Evolutionary conservation across 2,888 invertebrate genomes (phyloP), one percentile per base, ranked within the genome.

Genomic region (Drosophila emarginata): DNA sequence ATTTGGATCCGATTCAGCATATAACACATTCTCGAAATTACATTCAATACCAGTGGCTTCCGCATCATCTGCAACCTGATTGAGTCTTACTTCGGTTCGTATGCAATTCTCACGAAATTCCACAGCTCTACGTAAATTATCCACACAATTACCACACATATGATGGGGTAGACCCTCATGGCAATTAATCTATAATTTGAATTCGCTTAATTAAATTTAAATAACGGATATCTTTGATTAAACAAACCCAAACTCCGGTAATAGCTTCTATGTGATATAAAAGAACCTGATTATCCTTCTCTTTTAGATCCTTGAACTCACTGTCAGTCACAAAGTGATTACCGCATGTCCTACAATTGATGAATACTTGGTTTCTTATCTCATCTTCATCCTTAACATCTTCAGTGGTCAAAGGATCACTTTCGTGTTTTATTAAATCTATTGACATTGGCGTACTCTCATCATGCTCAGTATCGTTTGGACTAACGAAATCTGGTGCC

Each of bases 171-270:
- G n/a, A 12, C 60, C 59, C 12, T 57, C 7, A 15, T n/a, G 59
- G 4, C 4, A 4, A 50, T 73, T 12, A 45, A 80, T 70, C 80
- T 80, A 15, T 0, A 65, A 51, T n/a, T n/a, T n/a, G n/a, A n/a
- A n/a, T n/a, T n/a, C n/a, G n/a, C n/a, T n/a, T n/a, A 15, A 1
- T 9, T 4, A 23, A 37, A 32, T n/a, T 15, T 2, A 23, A 52
- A 32, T 32, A 12, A 11, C 5, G 9, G n/a, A 15, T 18, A 39
- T 37, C n/a, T 9, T 11, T 2, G 0, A 9, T 4, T 12, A 2
- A 6, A 63, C 80, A 21, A 14, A 81, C 80, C 80, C 85, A 76
- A 50, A 81, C 73, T 2, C 80, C 80, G 4, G 80, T 87, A 9
- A 78, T 65, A 1, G 65, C 61, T 63, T 84, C 76, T 18, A 81